Conservation (phyloP, 2,113 vertebrate species). For the Ciconia maguari region DNA sequence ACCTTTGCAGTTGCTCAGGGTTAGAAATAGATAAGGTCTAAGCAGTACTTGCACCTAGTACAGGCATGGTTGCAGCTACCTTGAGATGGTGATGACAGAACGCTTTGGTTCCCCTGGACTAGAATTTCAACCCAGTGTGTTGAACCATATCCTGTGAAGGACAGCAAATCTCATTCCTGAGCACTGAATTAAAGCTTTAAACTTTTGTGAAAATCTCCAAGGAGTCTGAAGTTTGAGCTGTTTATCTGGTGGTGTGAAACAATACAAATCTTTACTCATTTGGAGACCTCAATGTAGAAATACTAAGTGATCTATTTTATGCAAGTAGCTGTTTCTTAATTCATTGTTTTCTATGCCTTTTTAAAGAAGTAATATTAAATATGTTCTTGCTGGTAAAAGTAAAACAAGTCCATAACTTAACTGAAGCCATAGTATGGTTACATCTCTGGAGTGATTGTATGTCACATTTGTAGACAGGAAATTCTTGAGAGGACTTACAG, state of each 20-base stretch:
- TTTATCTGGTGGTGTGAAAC: not conserved
- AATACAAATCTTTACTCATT: not conserved
- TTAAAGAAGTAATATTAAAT: not conserved
- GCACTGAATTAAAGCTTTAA: not conserved
- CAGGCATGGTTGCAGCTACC: not conserved
- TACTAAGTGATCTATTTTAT: not conserved
- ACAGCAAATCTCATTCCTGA: not conserved
- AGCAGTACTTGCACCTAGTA: not conserved
- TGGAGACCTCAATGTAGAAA: not conserved
- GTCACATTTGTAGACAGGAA: conserved; percentile 40
- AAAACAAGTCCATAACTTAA: not conserved
- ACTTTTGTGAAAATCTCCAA: not conserved
- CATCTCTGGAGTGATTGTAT: conserved; percentile 56
- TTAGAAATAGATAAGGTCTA: not conserved
- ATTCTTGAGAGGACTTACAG: conserved; percentile 64
- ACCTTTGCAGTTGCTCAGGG: not conserved
- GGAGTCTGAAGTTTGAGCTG: not conserved
- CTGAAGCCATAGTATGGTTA: not conserved
- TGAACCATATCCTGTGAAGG: not conserved
- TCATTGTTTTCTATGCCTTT: not conserved
- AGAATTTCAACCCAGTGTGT: not conserved
- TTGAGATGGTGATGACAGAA: not conserved
- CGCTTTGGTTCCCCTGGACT: not conserved
- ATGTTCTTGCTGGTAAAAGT: not conserved
- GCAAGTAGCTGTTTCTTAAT: not conserved